A percentile compares a stretch with the other conserved stretches of the same genome.
Conservation (phyloP, 53 echinoderm and acorn worm species). For the Actinopyga echinites region DNA sequence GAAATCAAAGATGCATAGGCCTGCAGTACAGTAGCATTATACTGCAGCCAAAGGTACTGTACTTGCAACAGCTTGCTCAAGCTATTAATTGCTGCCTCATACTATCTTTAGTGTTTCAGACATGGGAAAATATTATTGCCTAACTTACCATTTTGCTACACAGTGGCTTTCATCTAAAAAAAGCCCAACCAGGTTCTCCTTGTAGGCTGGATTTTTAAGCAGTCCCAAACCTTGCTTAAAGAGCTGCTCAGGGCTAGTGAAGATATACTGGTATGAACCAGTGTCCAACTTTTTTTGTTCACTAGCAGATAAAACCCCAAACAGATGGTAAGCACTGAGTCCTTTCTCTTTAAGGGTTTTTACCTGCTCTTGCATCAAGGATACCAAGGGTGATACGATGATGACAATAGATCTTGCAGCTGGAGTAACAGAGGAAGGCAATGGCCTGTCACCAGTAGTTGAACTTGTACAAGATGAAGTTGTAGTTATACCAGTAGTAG, state of each 20-base stretch:
- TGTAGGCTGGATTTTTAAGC: too few relatives aligned
- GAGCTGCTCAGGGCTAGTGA: too few relatives aligned
- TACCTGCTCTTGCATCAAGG: background rate
- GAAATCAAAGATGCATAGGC: too few relatives aligned
- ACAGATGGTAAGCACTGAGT: background rate
- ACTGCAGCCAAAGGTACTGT: too few relatives aligned
- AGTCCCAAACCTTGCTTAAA: too few relatives aligned
- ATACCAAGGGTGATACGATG: background rate
- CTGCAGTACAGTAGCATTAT: too few relatives aligned
- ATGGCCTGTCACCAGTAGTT: background rate
- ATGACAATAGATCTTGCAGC: background rate
- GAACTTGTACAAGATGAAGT: background rate
- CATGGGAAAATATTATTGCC: background rate
- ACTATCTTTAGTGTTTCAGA: background rate
- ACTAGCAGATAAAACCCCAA: background rate
- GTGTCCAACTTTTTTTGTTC: too few relatives aligned
- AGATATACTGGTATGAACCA: too few relatives aligned
- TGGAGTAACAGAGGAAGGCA: background rate
- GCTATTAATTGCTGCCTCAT: too few relatives aligned
- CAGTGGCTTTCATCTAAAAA: constrained; percentile 36
- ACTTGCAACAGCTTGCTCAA: too few relatives aligned
- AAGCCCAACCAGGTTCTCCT: constrained; percentile 3
- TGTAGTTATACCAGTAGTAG: background rate
- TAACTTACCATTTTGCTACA: constrained; percentile 11
- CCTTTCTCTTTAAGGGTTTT: background rate